Evolutionary conservation across 2,888 invertebrate species (phyloP).

Genomic region (Diaprepes abbreviatus): DNA sequence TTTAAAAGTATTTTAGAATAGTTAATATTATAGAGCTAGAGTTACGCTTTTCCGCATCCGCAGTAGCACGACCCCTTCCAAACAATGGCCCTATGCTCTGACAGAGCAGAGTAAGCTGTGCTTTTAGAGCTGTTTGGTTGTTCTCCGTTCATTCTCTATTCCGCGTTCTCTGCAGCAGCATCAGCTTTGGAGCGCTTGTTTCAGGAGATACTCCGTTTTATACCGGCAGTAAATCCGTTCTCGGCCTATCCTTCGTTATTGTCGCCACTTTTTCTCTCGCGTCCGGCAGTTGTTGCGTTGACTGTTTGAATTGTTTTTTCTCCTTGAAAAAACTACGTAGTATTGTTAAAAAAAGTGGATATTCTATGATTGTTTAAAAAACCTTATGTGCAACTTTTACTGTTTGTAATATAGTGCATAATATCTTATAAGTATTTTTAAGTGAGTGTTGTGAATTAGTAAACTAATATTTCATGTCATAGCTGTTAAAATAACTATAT

Average conservation of each 20-base stretch:
- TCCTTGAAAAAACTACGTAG: no score
- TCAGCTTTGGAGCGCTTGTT: conserved; percentile 17
- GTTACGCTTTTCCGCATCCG: conserved; percentile 40
- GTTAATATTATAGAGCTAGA: conserved; percentile 24
- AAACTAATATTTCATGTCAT: no score
- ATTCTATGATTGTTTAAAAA: no score
- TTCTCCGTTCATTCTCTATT: conserved; percentile 38
- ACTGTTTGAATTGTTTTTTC: neutral
- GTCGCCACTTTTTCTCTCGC: conserved; percentile 16
- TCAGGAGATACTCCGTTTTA: conserved; percentile 13
- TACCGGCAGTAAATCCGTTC: conserved; percentile 9
- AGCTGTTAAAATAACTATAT: no score
- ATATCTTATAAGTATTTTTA: no score
- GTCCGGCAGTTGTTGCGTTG: conserved; percentile 6
- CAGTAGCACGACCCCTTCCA: conserved; percentile 39
- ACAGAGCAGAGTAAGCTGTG: conserved; percentile 36
- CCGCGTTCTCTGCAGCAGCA: conserved; percentile 35
- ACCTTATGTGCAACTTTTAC: no score
- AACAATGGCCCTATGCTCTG: conserved; percentile 39
- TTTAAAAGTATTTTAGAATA: conserved; percentile 18
- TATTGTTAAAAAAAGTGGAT: no score
- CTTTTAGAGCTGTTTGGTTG: conserved; percentile 39
- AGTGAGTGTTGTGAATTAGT: no score
- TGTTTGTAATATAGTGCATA: no score
- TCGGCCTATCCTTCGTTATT: conserved; percentile 12